These are phyloP conservation scores for Diploscapter pachys DNA, from an alignment of 1,140 invertebrate genomes.

Conservation along the genomic window DNA sequence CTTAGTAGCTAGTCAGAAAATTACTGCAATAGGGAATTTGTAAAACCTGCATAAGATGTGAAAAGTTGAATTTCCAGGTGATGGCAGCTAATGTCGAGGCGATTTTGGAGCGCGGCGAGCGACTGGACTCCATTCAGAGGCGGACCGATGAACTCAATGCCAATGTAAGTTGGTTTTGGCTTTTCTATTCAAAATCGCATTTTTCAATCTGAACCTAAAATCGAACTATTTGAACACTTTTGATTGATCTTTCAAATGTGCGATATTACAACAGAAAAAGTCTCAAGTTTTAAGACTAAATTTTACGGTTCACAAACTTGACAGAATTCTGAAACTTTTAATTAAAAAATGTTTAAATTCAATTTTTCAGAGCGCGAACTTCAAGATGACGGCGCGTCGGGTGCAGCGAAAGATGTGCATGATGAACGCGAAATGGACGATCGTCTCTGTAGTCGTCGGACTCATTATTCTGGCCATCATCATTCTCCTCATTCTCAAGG, in stretches of 20 bases:
- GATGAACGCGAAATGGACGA: slow-evolving; percentile 61
- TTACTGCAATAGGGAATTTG: too few species aligned
- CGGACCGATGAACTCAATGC: slow-evolving; percentile 61
- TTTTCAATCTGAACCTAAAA: too few species aligned
- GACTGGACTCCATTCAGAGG: slow-evolving; percentile 60
- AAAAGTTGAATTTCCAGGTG: not conserved
- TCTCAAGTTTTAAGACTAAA: too few species aligned
- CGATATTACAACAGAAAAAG: too few species aligned
- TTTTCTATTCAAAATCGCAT: not conserved
- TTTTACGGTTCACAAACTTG: too few species aligned
- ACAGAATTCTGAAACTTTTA: too few species aligned
- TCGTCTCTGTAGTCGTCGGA: slow-evolving; percentile 53
- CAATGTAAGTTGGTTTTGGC: slow-evolving; percentile 49
- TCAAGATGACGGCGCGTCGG: slow-evolving; percentile 56
- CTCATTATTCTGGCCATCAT: slow-evolving; percentile 56
- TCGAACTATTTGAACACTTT: too few species aligned
- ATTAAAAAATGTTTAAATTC: not conserved
- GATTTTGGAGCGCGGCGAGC: slow-evolving; percentile 61
- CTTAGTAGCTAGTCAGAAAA: too few species aligned
- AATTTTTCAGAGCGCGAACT: slow-evolving; percentile 57
- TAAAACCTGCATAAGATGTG: too few species aligned
- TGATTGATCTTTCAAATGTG: too few species aligned
- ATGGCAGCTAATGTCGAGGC: slow-evolving; percentile 62
- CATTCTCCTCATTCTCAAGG: slow-evolving; percentile 55
- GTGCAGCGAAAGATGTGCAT: slow-evolving; percentile 60